A percentile compares a stretch with the other conserved stretches of the same genome.
Conservation (phyloP, 2,797 vertebrate genomes). For the Tolypeutes matacus region DNA sequence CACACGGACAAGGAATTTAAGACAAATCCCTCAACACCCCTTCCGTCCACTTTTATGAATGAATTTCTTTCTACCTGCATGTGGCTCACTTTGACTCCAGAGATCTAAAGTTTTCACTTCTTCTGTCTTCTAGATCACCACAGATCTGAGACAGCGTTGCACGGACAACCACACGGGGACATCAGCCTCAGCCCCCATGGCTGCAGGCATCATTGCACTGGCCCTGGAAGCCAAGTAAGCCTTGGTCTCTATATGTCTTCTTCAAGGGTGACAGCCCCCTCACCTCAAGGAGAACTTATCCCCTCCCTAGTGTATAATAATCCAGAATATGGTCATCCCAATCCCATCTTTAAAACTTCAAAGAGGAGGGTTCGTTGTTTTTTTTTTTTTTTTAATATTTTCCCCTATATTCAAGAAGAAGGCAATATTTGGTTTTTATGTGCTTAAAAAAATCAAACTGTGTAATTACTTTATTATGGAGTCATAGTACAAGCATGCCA, state of each 20-base stretch:
- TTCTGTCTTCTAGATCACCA: constrained; percentile 94
- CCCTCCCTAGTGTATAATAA: neutral
- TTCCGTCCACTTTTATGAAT: neutral
- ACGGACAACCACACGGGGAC: constrained; percentile 99
- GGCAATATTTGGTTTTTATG: neutral
- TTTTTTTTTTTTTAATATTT: neutral
- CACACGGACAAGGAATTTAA: neutral
- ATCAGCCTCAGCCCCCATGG: constrained; percentile 98
- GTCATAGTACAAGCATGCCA: constrained; percentile 50
- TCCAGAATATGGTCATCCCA: constrained; percentile 16
- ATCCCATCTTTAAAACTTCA: neutral
- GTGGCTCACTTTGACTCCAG: neutral
- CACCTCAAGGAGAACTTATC: neutral
- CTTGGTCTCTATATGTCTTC: constrained; percentile 71
- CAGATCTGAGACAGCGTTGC: constrained; percentile 97
- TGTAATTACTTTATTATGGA: constrained; percentile 54
- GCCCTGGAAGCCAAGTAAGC: constrained; percentile 99
- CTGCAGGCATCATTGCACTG: constrained; percentile 97
- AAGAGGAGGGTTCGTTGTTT: neutral
- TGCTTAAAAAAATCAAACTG: constrained; percentile 46
- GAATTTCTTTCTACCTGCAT: neutral
- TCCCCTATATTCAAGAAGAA: neutral
- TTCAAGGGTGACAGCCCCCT: constrained; percentile 59
- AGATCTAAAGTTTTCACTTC: constrained; percentile 77
- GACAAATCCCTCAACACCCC: neutral